Evolutionary conservation across 1,140 invertebrate genomes (phyloP), one percentile per base, ranked within the genome.

Genomic region (Melitaea cinxia): DNA sequence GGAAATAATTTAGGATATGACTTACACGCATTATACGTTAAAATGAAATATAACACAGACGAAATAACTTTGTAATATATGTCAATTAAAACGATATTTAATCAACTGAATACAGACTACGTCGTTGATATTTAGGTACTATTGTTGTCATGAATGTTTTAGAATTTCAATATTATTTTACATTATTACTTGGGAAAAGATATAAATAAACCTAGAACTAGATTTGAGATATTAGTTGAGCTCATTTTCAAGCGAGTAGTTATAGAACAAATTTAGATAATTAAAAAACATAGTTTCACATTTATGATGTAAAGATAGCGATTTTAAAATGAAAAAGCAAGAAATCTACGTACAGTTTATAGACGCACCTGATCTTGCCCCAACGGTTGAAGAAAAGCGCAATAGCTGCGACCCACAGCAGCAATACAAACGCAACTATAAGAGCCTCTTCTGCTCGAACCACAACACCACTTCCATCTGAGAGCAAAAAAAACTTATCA

Each of bases 361-460:
- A 89, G 87, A 90, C 88, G 74, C 84, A 91, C 65, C 95, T 93
- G 65, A 97, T 97, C 91, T 97, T 96, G 60, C 95, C 95, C 96
- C 96, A 97, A 53, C 96, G 93, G 89, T 96, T 96, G 91, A 96
- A 95, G 86, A 96, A 96, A 4, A 96, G 89, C 0, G 94, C 93
- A 15, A 96, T 96, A 5, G 95, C 95, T 0, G 94, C 95, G 6
- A 95, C 93, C 95, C 95, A 96, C 1, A 96, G 91, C 2, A 95
- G 82, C 0, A 96, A 86, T 0, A 96, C 95, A 47, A 96, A 91
- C 2, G 94, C 89, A 4, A 96, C 95, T 52, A 96, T 95, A 10
- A 95, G 91, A 0, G 94, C 93, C 80, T 96, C 95, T 82, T 96
- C 95, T 10, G 95, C 95, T 61, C 95, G 92, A 4, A 93, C 93